These are phyloP conservation scores for Rhodinocichla rosea DNA, from an alignment of 2,113 vertebrate species.

Conservation along the genomic window DNA sequence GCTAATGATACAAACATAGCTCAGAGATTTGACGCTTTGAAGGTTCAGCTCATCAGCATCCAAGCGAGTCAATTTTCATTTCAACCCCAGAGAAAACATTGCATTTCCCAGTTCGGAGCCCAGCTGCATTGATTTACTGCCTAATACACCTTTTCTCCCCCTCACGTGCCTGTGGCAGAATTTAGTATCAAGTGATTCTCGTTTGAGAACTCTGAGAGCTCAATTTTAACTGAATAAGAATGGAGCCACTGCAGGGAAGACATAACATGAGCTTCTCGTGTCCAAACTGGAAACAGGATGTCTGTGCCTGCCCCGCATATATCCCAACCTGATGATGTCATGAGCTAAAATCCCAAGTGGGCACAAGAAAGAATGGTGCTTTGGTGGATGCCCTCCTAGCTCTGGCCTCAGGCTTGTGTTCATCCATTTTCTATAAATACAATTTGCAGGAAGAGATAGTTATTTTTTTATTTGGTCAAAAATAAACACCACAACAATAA, in stretches of 20 bases:
- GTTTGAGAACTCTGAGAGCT: background rate
- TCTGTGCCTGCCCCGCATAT: background rate
- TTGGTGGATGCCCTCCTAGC: background rate
- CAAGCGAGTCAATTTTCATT: background rate
- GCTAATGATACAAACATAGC: background rate
- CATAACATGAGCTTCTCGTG: fast-evolving
- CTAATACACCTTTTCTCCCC: background rate
- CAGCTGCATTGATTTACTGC: background rate
- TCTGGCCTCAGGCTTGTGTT: background rate
- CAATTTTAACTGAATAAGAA: background rate
- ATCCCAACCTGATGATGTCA: background rate
- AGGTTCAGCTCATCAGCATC: background rate
- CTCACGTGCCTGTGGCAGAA: background rate
- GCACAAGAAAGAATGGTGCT: background rate
- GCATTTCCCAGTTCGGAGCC: background rate
- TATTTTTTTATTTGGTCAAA: background rate
- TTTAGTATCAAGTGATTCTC: background rate
- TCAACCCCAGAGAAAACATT: background rate
- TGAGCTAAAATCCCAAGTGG: background rate
- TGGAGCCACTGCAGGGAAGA: background rate
- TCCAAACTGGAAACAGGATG: background rate
- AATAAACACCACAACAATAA: background rate
- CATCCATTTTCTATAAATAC: background rate
- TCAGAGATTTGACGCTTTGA: background rate
- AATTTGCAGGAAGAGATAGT: background rate